Percentiles rank a stretch among this genome's conserved stretches.
Conservation (phyloP, 2,888 invertebrate genomes). For the Pegoplata infirma region DNA sequence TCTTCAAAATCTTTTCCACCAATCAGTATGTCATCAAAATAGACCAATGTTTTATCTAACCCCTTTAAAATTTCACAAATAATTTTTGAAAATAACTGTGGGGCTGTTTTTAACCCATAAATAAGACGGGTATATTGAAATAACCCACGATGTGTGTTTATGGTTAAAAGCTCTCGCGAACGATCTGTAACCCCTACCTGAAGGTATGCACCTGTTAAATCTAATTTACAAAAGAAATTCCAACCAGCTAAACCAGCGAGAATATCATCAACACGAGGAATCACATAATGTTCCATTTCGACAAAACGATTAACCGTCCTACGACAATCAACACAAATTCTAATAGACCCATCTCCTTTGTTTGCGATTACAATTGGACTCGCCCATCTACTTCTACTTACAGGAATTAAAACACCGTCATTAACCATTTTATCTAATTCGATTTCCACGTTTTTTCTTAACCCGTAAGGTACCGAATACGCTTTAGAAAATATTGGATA, state of each 20-base stretch:
- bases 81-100: slow-evolving; percentile 16
- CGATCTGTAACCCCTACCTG: background rate
- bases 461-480: slow-evolving; percentile 13
- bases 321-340: slow-evolving; percentile 71
- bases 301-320: slow-evolving; percentile 62
- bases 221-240: slow-evolving; percentile 36
- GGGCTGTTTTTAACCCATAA: slow-evolving; percentile 28
- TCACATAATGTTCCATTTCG: slow-evolving; percentile 66
- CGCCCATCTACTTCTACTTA: background rate
- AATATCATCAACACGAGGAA: slow-evolving; percentile 57
- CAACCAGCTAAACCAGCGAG: slow-evolving; percentile 59
- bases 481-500: slow-evolving; percentile 35
- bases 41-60: background rate
- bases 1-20: slow-evolving; percentile 3
- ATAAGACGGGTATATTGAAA: slow-evolving; percentile 29
- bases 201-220: slow-evolving; percentile 27
- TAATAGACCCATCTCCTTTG: background rate
- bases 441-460: slow-evolving; percentile 12
- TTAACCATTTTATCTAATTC: background rate
- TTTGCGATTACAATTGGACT: background rate
- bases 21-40: slow-evolving; percentile 24
- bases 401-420: background rate
- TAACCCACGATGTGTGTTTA: slow-evolving; percentile 15
- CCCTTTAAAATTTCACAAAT: slow-evolving; percentile 18
- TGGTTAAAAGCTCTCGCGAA: background rate